Percentiles rank a stretch among this genome's conserved stretches.
Evolutionary conservation across 2,888 invertebrate genomes (phyloP).

Genomic region (Glyphotaelius pellucidus): DNA sequence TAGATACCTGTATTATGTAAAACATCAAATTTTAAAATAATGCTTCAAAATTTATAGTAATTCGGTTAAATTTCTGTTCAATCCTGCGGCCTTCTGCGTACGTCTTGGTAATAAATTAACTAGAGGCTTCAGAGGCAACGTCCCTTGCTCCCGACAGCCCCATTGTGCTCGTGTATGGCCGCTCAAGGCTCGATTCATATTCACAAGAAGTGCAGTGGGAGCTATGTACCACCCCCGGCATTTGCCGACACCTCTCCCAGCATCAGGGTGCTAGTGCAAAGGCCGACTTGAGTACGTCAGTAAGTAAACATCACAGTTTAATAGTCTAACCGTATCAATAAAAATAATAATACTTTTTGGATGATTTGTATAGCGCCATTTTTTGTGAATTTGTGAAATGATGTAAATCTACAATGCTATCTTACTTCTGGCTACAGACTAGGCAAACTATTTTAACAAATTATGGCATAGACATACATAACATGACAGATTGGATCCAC

Average conservation of each 20-base stretch:
- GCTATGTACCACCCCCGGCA: not conserved
- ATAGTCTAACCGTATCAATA: too few species aligned
- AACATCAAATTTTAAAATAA: not conserved
- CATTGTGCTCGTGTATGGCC: constrained; percentile 60
- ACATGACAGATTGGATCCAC: too few species aligned
- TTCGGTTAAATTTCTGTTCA: not conserved
- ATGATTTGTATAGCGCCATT: too few species aligned
- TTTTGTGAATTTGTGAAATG: too few species aligned
- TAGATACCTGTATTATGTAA: too few species aligned
- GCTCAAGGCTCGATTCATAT: constrained; percentile 37
- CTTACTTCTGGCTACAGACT: too few species aligned
- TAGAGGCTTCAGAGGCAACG: constrained; percentile 61
- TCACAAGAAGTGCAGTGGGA: constrained; percentile 18
- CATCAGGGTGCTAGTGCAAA: not conserved
- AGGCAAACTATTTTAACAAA: too few species aligned
- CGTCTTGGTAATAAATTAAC: constrained; percentile 63
- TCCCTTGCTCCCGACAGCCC: constrained; percentile 52
- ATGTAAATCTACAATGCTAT: too few species aligned
- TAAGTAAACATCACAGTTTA: too few species aligned
- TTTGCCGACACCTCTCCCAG: not conserved
- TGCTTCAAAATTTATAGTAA: not conserved
- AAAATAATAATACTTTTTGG: too few species aligned
- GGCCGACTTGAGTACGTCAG: too few species aligned
- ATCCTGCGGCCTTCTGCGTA: constrained; percentile 26
- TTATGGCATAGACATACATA: too few species aligned